These are phyloP conservation scores for Macheiramphus alcinus DNA, from an alignment of 2,113 vertebrate genomes.

Conservation along the genomic window DNA sequence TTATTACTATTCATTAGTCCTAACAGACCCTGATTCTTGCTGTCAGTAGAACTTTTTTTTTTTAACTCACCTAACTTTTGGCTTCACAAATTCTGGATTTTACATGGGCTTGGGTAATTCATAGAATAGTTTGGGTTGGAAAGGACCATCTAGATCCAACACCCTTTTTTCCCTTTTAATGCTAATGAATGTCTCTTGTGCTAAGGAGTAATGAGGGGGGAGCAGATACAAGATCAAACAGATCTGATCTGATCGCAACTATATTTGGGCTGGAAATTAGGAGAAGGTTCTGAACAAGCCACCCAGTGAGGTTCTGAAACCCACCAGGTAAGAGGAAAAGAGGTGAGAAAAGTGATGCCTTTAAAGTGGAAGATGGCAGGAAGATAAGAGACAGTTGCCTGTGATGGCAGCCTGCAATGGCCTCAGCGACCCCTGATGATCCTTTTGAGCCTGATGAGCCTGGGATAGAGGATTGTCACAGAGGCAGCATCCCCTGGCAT, in stretches of 20 bases:
- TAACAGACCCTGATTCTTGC: background rate
- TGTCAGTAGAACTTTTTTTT: background rate
- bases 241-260: background rate
- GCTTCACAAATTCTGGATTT: background rate
- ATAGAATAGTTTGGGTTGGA: no score
- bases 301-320: background rate
- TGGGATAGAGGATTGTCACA: background rate
- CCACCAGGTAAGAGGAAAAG: background rate
- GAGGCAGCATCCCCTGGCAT: background rate
- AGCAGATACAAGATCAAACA: background rate
- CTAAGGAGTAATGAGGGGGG: background rate
- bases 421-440: accelerated
- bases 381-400: background rate
- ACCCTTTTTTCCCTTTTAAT: background rate
- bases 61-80: background rate
- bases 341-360: background rate
- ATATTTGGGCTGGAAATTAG: background rate
- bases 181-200: background rate
- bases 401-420: background rate
- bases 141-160: no score
- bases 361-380: background rate
- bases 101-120: background rate
- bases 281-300: background rate
- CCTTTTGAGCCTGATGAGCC: background rate
- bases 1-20: background rate